Evolutionary conservation across 1,140 invertebrate genomes (phyloP).

Genomic region (Hirudo medicinalis): DNA sequence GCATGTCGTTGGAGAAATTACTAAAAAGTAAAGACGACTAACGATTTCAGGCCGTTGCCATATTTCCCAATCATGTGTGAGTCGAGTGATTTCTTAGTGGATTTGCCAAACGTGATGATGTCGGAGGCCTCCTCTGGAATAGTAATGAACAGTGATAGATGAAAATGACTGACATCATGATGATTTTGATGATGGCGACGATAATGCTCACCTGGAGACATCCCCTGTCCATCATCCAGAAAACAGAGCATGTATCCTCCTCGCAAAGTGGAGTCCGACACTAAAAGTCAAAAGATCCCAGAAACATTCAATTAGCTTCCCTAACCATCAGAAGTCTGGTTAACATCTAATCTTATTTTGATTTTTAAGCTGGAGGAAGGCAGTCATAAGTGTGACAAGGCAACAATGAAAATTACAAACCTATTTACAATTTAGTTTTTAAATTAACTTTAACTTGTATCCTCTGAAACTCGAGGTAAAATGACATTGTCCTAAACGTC

Average conservation of each 20-base stretch:
- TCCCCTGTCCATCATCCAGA: constrained; percentile 41
- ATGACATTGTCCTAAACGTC: no score
- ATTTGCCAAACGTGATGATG: constrained; percentile 42
- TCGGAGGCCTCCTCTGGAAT: constrained; percentile 39
- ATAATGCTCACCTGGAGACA: constrained; percentile 36
- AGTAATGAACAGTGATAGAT: not conserved
- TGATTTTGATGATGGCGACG: not conserved
- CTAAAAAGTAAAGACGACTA: constrained; percentile 26
- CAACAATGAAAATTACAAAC: not conserved
- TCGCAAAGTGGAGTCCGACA: constrained; percentile 30
- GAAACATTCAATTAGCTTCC: not conserved
- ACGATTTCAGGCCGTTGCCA: constrained; percentile 44
- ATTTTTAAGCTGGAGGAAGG: no score
- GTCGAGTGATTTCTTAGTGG: constrained; percentile 35
- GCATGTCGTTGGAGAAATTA: no score
- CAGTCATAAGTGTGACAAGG: not conserved
- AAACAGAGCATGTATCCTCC: constrained; percentile 40
- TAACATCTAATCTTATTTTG: no score
- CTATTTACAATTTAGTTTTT: no score
- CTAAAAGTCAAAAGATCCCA: constrained; percentile 27
- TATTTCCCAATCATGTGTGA: constrained; percentile 42
- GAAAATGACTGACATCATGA: not conserved
- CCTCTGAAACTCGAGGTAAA: no score
- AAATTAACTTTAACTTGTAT: no score
- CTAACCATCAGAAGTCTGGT: not conserved